These are phyloP conservation scores for Chymomyza amoena DNA, from an alignment of 2,888 invertebrate genomes.

Conservation along the genomic window DNA sequence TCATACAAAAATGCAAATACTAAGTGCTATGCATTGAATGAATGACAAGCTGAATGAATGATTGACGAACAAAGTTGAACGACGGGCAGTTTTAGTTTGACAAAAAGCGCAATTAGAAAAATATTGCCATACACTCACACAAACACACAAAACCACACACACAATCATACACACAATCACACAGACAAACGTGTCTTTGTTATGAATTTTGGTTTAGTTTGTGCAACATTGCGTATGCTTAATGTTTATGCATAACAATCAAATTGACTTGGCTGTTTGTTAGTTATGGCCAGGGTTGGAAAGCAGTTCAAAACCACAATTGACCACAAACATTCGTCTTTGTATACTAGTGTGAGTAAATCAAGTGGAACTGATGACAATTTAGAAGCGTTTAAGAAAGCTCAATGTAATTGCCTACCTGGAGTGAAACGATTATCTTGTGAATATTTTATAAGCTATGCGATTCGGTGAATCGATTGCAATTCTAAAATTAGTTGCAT, in stretches of 20 bases:
- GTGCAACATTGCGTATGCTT: conserved; percentile 41
- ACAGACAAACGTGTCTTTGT: background rate
- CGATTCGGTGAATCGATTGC: too few species aligned
- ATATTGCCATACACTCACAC: background rate
- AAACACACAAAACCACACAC: background rate
- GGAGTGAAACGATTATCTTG: background rate
- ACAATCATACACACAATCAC: background rate
- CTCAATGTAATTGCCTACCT: background rate
- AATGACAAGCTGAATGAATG: conserved; percentile 6
- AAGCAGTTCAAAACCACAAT: background rate
- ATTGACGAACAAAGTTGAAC: conserved; percentile 39
- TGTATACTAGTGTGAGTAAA: background rate
- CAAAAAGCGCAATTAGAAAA: conserved; percentile 49
- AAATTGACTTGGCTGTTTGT: background rate
- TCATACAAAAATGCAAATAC: conserved; percentile 29
- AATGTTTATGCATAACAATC: conserved; percentile 14
- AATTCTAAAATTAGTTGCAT: too few species aligned
- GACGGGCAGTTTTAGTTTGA: conserved; percentile 43
- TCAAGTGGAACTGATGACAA: background rate
- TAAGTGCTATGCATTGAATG: background rate
- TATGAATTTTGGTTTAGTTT: background rate
- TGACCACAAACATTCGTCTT: background rate
- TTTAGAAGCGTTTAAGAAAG: background rate
- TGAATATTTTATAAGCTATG: too few species aligned
- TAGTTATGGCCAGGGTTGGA: background rate